Evolutionary conservation across 1,140 invertebrate species (phyloP).

Genomic region (Atta cephalotes): DNA sequence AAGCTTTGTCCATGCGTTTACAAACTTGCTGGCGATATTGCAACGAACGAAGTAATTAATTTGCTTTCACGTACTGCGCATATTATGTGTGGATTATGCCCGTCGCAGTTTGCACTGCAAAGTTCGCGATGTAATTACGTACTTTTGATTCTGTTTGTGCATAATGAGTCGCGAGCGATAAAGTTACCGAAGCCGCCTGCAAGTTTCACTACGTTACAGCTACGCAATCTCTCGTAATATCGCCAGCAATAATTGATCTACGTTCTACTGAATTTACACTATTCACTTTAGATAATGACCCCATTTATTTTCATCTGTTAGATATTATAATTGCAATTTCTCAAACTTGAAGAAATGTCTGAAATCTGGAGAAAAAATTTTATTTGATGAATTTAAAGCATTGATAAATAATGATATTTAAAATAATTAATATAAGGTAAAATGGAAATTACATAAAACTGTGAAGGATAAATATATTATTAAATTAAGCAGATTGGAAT

Average conservation of each 20-base stretch:
- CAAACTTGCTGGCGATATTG: conserved; percentile 58
- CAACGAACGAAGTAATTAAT: conserved; percentile 63
- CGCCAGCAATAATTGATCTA: conserved; percentile 48
- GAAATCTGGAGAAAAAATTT: not conserved
- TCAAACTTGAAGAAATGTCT: not conserved
- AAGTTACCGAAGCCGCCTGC: conserved; percentile 51
- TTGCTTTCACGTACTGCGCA: conserved; percentile 62
- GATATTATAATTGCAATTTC: not conserved
- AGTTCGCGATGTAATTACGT: conserved; percentile 63
- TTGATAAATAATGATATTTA: too few relatives aligned
- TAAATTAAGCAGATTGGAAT: not conserved
- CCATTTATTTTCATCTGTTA: conserved; percentile 20
- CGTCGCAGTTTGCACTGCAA: conserved; percentile 57
- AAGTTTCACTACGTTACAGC: conserved; percentile 45
- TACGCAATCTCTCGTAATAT: conserved; percentile 55
- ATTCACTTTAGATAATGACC: conserved; percentile 23
- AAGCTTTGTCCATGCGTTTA: conserved; percentile 43
- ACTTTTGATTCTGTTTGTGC: conserved; percentile 64
- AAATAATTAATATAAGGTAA: not conserved
- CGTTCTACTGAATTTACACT: conserved; percentile 46
- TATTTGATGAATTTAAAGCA: not conserved
- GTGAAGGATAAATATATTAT: not conserved
- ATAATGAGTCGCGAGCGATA: conserved; percentile 63
- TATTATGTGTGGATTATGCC: conserved; percentile 62
- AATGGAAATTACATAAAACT: not conserved